Conservation (phyloP, 2,797 vertebrate species). For the Clarias pachynema region DNA sequence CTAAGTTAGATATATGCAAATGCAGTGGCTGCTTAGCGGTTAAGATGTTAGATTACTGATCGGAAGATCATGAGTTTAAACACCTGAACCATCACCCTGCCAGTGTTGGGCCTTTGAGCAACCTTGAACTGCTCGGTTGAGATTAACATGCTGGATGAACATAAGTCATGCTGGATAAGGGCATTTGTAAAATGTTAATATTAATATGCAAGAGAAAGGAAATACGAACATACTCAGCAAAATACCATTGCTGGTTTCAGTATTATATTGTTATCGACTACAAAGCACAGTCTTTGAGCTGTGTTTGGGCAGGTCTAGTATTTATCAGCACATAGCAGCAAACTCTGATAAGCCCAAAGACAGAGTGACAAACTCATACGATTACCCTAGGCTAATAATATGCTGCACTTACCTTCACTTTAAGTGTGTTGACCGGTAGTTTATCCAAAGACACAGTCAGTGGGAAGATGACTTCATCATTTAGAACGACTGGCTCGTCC, state of each 20-base stretch:
- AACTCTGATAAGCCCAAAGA: neutral
- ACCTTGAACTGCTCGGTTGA: too few relatives aligned
- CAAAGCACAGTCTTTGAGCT: neutral
- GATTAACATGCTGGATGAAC: too few relatives aligned
- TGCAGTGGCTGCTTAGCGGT: too few relatives aligned
- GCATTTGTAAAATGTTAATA: neutral
- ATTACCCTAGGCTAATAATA: neutral
- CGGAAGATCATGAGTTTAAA: too few relatives aligned
- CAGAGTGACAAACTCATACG: neutral
- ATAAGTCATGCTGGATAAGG: too few relatives aligned
- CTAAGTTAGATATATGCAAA: neutral
- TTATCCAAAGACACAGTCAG: slow-evolving; percentile 89
- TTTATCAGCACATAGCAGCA: neutral
- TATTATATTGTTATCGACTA: neutral
- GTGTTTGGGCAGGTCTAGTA: too few relatives aligned
- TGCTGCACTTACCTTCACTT: slow-evolving; percentile 84
- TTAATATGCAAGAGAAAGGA: neutral
- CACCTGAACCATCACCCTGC: too few relatives aligned
- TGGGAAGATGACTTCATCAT: slow-evolving; percentile 92
- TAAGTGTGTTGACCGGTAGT: slow-evolving; percentile 86
- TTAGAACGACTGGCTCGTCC: slow-evolving; percentile 87
- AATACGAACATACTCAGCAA: neutral
- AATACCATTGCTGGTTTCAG: neutral
- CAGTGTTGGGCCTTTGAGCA: too few relatives aligned
- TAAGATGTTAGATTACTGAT: too few relatives aligned